Conservation (phyloP, 1,140 invertebrate species). For the Anthonomus grandis region DNA sequence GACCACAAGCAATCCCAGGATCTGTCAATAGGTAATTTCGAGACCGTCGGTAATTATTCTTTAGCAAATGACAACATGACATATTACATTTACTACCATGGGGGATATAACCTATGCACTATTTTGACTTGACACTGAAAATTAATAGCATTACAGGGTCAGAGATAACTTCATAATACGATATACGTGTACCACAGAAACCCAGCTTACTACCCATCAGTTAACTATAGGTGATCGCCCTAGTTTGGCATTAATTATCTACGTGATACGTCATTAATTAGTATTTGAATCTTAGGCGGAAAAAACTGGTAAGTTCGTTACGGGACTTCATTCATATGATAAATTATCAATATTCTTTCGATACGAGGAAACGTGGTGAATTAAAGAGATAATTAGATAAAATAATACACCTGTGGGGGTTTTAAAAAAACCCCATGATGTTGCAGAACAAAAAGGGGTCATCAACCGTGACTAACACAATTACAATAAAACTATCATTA, state of each 20-base stretch:
- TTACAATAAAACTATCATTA: constrained; percentile 33
- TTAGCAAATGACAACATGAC: constrained; percentile 28
- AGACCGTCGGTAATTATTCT: constrained; percentile 22
- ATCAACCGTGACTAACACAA: constrained; percentile 27
- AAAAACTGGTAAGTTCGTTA: background rate
- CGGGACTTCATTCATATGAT: background rate
- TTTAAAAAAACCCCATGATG: constrained; percentile 22
- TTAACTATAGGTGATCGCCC: no score
- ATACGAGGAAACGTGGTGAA: constrained; percentile 16
- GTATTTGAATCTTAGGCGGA: background rate
- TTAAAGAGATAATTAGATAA: constrained; percentile 18
- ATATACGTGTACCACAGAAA: no score
- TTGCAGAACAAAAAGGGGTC: constrained; percentile 24
- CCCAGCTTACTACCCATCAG: no score
- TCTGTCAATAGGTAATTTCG: constrained; percentile 26
- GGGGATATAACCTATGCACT: constrained; percentile 29
- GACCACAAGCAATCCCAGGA: constrained; percentile 11
- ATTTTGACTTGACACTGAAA: constrained; percentile 32
- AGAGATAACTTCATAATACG: no score
- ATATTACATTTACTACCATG: constrained; percentile 32
- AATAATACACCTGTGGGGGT: constrained; percentile 10
- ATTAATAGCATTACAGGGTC: constrained; percentile 28
- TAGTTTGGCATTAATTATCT: no score
- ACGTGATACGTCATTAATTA: background rate
- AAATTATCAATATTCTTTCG: constrained; percentile 1